Conservation (phyloP, 2,113 vertebrate genomes). For the Microtus pennsylvanicus region DNA sequence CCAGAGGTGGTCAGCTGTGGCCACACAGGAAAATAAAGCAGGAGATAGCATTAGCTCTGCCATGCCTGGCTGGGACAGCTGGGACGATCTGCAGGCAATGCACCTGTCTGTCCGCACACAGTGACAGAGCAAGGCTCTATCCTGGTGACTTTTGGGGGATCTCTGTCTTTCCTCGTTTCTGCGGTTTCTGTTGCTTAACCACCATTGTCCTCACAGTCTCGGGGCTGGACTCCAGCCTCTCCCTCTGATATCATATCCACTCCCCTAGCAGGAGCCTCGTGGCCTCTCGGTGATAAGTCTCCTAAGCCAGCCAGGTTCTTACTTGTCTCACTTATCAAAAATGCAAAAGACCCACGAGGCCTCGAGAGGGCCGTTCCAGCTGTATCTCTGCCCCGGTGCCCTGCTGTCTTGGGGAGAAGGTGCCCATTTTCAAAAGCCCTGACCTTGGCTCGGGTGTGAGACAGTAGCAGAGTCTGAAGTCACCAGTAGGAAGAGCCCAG, state of each 20-base stretch:
- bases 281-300: neutral
- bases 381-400: neutral
- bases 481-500: neutral
- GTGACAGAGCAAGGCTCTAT: neutral
- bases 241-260: neutral
- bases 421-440: neutral
- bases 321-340: conserved; percentile 17
- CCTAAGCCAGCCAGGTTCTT: neutral
- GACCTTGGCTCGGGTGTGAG: neutral
- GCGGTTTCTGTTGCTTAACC: neutral
- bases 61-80: neutral
- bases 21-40: neutral
- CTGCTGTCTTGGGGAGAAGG: neutral
- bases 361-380: neutral
- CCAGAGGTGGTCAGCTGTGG: neutral
- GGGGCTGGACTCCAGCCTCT: neutral
- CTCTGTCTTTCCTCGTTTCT: neutral
- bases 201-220: neutral
- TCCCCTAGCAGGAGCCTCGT: neutral
- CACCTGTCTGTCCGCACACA: neutral
- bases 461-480: neutral
- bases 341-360: neutral
- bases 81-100: neutral
- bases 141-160: neutral
- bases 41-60: neutral